These are phyloP conservation scores for Cheilosia soror DNA, from an alignment of 2,888 invertebrate species.

Conservation along the genomic window DNA sequence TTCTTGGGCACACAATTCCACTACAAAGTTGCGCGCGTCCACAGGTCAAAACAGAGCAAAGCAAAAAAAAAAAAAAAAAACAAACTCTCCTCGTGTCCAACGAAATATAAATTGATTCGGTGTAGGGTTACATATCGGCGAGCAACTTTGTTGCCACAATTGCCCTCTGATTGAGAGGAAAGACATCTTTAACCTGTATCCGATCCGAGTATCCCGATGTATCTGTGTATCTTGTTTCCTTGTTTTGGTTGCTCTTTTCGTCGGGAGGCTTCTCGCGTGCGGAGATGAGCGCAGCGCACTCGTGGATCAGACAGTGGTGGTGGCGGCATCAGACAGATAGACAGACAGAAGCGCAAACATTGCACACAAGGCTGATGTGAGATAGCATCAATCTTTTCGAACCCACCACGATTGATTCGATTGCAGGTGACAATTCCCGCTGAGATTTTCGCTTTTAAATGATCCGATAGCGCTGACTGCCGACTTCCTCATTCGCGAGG, in stretches of 20 bases:
- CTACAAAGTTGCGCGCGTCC: conserved; percentile 36
- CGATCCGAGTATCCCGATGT: background rate
- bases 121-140: conserved; percentile 46
- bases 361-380: background rate
- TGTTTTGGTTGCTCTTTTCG: conserved; percentile 14
- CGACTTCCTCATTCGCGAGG: conserved; percentile 17
- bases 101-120: conserved; percentile 30
- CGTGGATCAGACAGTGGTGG: background rate
- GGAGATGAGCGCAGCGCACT: no score
- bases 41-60: background rate
- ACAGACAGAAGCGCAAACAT: conserved; percentile 54
- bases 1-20: background rate
- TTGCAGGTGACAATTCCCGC: conserved; percentile 23
- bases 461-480: conserved; percentile 1
- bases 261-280: background rate
- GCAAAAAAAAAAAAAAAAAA: background rate
- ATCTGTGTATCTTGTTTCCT: conserved; percentile 7
- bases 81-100: background rate
- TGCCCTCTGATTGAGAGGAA: conserved; percentile 38
- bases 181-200: conserved; percentile 20
- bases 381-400: conserved; percentile 37
- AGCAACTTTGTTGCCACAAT: conserved; percentile 63
- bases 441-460: background rate
- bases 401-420: conserved; percentile 27
- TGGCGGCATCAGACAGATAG: conserved; percentile 24